phyloP scores from a whole-genome alignment of 2,797 vertebrate species.

The Takifugu rubripes region DNA sequence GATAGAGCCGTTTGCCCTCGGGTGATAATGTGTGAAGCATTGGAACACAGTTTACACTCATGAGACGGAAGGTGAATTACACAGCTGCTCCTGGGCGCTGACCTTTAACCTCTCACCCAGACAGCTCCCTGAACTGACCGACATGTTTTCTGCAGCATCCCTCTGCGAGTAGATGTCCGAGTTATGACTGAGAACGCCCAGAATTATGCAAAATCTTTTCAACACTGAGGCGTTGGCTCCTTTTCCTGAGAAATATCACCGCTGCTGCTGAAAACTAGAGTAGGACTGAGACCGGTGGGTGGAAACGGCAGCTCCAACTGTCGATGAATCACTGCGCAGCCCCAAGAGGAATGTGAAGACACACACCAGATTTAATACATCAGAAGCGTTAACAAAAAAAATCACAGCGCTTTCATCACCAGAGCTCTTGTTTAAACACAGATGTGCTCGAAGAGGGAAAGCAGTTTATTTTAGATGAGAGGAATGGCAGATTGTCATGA shows the following conservation, averaged over 20 bases:
- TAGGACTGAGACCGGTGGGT: slow-evolving; percentile 57
- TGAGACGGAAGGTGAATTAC: slow-evolving; percentile 36
- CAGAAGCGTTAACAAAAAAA: background rate
- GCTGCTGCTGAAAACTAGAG: slow-evolving; percentile 54
- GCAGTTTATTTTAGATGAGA: too few species aligned
- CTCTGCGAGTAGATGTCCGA: background rate
- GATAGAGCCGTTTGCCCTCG: slow-evolving; percentile 7
- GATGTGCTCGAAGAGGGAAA: too few species aligned
- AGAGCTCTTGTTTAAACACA: too few species aligned
- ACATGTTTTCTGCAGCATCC: too few species aligned
- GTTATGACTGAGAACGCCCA: background rate
- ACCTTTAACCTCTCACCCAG: slow-evolving; percentile 27
- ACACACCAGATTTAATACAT: slow-evolving; percentile 13
- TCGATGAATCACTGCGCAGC: slow-evolving; percentile 25
- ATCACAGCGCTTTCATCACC: background rate
- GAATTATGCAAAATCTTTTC: background rate
- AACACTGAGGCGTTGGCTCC: too few species aligned
- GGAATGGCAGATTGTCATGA: background rate
- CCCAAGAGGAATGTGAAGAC: slow-evolving; percentile 42
- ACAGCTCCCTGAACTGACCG: slow-evolving; percentile 5
- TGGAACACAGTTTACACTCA: slow-evolving; percentile 7
- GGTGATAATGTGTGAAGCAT: slow-evolving; percentile 3
- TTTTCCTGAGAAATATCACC: slow-evolving; percentile 57
- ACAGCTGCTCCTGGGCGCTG: slow-evolving; percentile 27
- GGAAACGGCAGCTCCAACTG: slow-evolving; percentile 37